Evolutionary conservation across 2,888 invertebrate genomes (phyloP).

Genomic region (Ochropleura plecta): DNA sequence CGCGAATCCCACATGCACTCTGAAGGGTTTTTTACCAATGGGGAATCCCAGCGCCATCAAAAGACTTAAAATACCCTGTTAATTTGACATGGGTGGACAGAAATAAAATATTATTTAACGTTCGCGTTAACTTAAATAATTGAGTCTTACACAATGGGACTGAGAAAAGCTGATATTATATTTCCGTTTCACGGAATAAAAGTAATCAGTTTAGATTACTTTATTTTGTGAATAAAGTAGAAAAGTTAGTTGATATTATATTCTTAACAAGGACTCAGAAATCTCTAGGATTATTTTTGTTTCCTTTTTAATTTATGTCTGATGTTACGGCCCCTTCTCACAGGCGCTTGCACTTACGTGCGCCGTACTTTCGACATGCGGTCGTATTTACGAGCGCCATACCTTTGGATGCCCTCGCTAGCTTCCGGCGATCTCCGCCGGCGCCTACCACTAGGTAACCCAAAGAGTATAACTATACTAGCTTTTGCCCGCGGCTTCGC

Average conservation of each 20-base stretch:
- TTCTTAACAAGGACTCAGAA: neutral
- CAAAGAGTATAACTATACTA: no score
- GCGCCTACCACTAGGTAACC: no score
- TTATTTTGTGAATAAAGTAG: neutral
- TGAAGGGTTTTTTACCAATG: neutral
- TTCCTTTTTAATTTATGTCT: neutral
- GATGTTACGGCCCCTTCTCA: no score
- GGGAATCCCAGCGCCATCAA: neutral
- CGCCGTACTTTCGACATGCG: no score
- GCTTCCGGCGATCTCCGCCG: no score
- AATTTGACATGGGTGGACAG: slow-evolving; percentile 22
- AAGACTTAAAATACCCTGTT: neutral
- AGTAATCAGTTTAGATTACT: slow-evolving; percentile 25
- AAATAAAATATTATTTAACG: slow-evolving; percentile 39
- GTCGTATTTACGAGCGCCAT: no score
- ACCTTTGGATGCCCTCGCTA: no score
- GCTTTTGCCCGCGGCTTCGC: no score
- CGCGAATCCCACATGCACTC: no score
- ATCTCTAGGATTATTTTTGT: neutral
- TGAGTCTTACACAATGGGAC: slow-evolving; percentile 29
- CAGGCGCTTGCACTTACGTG: no score
- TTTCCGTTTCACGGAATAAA: slow-evolving; percentile 37
- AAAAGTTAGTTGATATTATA: neutral
- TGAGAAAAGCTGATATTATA: slow-evolving; percentile 35
- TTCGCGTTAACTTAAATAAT: slow-evolving; percentile 34